Percentiles rank a stretch among this genome's conserved stretches.
Evolutionary conservation across 2,888 invertebrate species (phyloP).

Genomic region (Agriotes lineatus): DNA sequence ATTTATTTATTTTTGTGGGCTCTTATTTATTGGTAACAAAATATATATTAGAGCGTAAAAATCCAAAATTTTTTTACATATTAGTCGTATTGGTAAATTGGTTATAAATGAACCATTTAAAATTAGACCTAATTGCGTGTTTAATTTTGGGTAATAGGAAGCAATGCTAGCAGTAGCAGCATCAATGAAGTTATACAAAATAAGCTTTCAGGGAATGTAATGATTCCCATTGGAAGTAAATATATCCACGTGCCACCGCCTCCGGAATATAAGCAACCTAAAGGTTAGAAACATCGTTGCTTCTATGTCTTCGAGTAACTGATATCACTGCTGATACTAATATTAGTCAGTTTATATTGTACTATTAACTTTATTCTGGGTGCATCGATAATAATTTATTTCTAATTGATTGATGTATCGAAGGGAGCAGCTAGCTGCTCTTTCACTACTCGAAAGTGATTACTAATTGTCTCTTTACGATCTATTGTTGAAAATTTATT

Average conservation of each 20-base stretch:
- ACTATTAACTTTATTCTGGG: conserved; percentile 21
- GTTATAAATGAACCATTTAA: no score
- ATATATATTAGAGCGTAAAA: no score
- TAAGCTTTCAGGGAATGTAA: conserved; percentile 78
- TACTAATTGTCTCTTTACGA: conserved; percentile 30
- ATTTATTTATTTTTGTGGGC: no score
- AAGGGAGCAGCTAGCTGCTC: conserved; percentile 7
- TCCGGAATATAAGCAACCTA: conserved; percentile 69
- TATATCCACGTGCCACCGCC: conserved; percentile 85
- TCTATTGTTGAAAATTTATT: conserved; percentile 31
- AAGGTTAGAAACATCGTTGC: conserved; percentile 50
- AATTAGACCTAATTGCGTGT: conserved; percentile 7
- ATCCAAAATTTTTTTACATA: no score
- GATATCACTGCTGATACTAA: conserved; percentile 16
- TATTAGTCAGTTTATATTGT: conserved; percentile 14
- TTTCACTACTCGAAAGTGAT: conserved; percentile 19
- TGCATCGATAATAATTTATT: conserved; percentile 16
- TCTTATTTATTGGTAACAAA: no score
- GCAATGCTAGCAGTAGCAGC: conserved; percentile 68
- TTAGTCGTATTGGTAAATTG: no score
- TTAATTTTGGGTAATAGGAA: conserved; percentile 61
- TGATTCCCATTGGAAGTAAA: conserved; percentile 83
- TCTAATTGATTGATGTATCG: conserved; percentile 23
- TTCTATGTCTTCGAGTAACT: conserved; percentile 12
- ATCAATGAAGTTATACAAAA: conserved; percentile 62